phyloP scores from a whole-genome alignment of 2,797 vertebrate species.

The Acanthiza pusilla region DNA sequence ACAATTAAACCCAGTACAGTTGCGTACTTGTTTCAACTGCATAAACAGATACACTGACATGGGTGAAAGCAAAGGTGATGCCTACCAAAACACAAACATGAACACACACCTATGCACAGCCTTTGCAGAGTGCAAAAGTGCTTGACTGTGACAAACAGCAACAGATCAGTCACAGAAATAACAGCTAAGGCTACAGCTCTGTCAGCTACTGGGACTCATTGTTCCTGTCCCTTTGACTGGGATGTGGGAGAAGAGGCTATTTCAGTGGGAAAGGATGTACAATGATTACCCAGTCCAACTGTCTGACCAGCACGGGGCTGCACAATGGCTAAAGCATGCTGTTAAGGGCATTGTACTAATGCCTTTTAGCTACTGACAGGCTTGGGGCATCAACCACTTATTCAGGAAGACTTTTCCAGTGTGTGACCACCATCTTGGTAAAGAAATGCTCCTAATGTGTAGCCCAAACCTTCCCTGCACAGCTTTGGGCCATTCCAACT shows the following conservation, averaged over 20 bases:
- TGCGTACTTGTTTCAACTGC: neutral
- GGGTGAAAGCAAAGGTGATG: neutral
- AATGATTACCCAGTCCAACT: accelerated
- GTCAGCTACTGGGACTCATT: neutral
- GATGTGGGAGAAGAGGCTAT: neutral
- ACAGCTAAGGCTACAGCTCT: neutral
- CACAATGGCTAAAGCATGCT: neutral
- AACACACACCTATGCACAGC: neutral
- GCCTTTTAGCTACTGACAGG: neutral
- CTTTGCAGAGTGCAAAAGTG: neutral
- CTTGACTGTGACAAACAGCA: neutral
- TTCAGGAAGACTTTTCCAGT: neutral
- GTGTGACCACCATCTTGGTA: accelerated
- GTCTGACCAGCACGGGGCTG: neutral
- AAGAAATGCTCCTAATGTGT: neutral
- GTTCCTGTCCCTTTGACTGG: neutral
- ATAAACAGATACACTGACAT: neutral
- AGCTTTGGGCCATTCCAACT: neutral
- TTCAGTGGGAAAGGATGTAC: neutral
- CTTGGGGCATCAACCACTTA: neutral
- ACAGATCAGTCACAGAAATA: neutral
- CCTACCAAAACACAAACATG: neutral
- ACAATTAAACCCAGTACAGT: neutral
- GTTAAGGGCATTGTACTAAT: neutral
- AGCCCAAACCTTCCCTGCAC: neutral